A percentile compares a stretch with the other conserved stretches of the same genome.
Evolutionary conservation across 1,140 invertebrate species (phyloP).

Genomic region (Drosophila triauraria): DNA sequence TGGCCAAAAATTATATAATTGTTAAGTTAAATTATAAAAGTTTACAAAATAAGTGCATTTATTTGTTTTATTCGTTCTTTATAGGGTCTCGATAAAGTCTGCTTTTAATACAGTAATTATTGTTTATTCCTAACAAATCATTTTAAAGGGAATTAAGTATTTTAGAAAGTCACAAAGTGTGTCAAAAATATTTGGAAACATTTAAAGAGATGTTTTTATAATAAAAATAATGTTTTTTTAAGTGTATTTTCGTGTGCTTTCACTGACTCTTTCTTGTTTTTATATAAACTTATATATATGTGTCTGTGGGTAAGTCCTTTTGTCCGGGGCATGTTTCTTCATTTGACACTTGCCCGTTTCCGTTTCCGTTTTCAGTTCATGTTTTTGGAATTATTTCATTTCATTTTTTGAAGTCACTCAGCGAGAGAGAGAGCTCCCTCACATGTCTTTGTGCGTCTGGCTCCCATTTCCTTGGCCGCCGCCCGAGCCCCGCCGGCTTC

Average conservation of each 20-base stretch:
- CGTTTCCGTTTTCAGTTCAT: slow-evolving; percentile 82
- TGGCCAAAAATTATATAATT: no score
- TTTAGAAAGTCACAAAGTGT: no score
- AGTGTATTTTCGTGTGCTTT: slow-evolving; percentile 22
- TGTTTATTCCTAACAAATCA: no score
- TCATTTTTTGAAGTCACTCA: slow-evolving; percentile 71
- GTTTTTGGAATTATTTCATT: slow-evolving; percentile 83
- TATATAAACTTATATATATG: not conserved
- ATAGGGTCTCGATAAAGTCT: no score
- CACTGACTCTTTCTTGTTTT: not conserved
- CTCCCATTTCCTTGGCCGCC: slow-evolving; percentile 8
- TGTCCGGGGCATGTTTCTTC: slow-evolving; percentile 65
- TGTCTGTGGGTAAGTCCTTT: slow-evolving; percentile 37
- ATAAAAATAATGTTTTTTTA: not conserved
- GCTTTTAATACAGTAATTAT: no score
- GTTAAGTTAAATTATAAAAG: no score
- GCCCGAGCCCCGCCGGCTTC: slow-evolving; percentile 7
- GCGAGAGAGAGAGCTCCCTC: slow-evolving; percentile 17
- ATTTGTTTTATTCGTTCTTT: no score
- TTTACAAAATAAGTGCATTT: no score
- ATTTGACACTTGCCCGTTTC: slow-evolving; percentile 79
- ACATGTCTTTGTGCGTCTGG: slow-evolving; percentile 12
- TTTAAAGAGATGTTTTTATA: not conserved
- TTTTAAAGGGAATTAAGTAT: not conserved
- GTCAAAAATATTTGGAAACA: no score